phyloP scores from a whole-genome alignment of 2,113 vertebrate species.

The Cyanistes caeruleus region DNA sequence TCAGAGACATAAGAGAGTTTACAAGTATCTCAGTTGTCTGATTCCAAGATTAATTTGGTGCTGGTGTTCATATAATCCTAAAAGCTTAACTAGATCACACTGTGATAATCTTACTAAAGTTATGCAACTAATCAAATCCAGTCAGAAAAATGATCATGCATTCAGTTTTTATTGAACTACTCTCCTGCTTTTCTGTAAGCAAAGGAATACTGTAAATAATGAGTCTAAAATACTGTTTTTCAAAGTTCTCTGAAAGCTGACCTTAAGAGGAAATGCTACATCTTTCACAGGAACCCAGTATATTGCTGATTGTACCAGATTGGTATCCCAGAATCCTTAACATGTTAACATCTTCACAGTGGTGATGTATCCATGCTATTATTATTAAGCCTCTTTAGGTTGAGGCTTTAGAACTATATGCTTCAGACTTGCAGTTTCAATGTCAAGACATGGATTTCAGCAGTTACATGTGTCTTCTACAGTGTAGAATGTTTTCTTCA shows the following conservation, averaged over 20 bases:
- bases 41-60: slow-evolving; percentile 49
- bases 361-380: slow-evolving; percentile 55
- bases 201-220: slow-evolving; percentile 63
- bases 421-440: slow-evolving; percentile 37
- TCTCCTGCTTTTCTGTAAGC: slow-evolving; percentile 47
- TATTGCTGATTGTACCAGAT: slow-evolving; percentile 65
- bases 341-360: slow-evolving; percentile 34
- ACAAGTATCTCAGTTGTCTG: background rate
- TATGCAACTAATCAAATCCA: slow-evolving; percentile 74
- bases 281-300: slow-evolving; percentile 70
- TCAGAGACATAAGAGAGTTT: background rate
- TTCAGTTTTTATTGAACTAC: slow-evolving; percentile 65
- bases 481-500: slow-evolving; percentile 77
- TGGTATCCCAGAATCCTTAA: slow-evolving; percentile 67
- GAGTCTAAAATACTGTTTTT: slow-evolving; percentile 55
- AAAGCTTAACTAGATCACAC: slow-evolving; percentile 57
- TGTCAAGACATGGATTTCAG: slow-evolving; percentile 64
- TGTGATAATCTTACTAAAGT: slow-evolving; percentile 71
- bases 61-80: slow-evolving; percentile 59
- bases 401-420: slow-evolving; percentile 55
- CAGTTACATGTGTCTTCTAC: slow-evolving; percentile 77
- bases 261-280: slow-evolving; percentile 58
- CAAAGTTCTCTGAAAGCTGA: slow-evolving; percentile 67
- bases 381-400: slow-evolving; percentile 61
- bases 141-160: slow-evolving; percentile 48